Base-by-base conservation (phyloP, 2,113 vertebrate genomes). In the Dascyllus trimaculatus region DNA sequence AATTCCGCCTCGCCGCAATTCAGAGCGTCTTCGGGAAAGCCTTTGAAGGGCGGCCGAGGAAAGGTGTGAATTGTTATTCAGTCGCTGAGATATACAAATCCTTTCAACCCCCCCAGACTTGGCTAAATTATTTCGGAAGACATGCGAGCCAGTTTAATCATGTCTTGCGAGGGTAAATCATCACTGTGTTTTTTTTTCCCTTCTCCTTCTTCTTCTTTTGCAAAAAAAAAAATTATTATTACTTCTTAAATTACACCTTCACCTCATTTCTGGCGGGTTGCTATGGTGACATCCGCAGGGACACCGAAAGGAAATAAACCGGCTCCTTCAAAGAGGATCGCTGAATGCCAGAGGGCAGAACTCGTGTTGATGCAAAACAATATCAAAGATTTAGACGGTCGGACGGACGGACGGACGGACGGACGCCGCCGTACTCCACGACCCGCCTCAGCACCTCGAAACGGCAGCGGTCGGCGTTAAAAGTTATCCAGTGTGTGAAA, bases 41-140 rank as follows among this genome's bases (percentile, higher is more conserved):
- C 81, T 89, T 86, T 80, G 79, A 85, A 82, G 69, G 78, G 48
- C 8, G 46, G 32, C 69, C 62, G 78, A 87, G 85, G 80, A n/a
- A 49, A 61, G 84, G 72, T 80, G 80, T 48, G 64, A 88, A 81
- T 77, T 90, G 80, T 84, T 82, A 82, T 88, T 90, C 68, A 73
- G 79, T 80, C 24, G 4, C 85, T 87, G 88, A 84, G n/a, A 81
- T 66, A 76, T 66, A 83, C 79, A 88, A 82, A 89, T 92, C 78
- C 78, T 67, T 84, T 70, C 84, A 87, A 80, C 82, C 81, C 69
- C 77, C 78, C 53, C 66, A 68, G 83, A 85, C 38, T 60, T 63
- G 66, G 80, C 70, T 66, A 79, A 81, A 90, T 88, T 89, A 81
- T 84, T 82, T 84, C 60, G 61, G 69, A 85, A 86, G 78, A 81